Base-by-base conservation (phyloP, 2,888 invertebrate species). In the Cremastinae sp. region DNA sequence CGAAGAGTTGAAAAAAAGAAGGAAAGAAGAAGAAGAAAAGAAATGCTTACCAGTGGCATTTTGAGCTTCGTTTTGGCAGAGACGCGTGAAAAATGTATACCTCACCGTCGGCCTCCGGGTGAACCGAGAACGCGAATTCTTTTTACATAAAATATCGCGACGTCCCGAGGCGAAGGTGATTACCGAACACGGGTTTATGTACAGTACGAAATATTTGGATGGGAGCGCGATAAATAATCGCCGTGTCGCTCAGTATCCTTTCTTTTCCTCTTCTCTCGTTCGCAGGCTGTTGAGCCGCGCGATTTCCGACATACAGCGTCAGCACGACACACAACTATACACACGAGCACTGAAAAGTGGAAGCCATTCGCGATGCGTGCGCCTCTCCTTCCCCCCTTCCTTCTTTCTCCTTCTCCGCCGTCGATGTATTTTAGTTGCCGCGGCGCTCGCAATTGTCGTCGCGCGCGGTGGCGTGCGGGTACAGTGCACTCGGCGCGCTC, bases 21-120 rank as follows among this genome's bases (percentile, higher is more conserved):
- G 36, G 16, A 12, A 8, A 9, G 38, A 22, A 4, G 28, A 34
- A 18, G 54, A 54, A 43, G 51, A 64, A 18, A 43, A 53, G 59
- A 72, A 49, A 76, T 69, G 81, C 85, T 86, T 73, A 86, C 86
- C 84, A 86, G 73, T 82, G 85, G 83, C 86, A 86, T 86, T 85
- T 86, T 86, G 78, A 85, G 82, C 83, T 84, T 84, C 85, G 86
- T 86, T 80, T 83, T 83, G 83, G 65, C 74, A 79, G 79, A 59
- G 70, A 72, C 41, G 36, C 36, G 41, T 64, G 53, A 49, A 73
- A 69, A 65, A 64, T 62, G 16, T 54, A 36, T 28, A 7, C 8
- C 54, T 10, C 14, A 59, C 76, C 64, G 51, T 51, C 58, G 53
- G 68, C 64, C 64, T 59, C 72, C 18, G 28, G 45, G 68, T 54